Conservation (phyloP, 2,888 invertebrate genomes). For the Ptilodon capucinus region DNA sequence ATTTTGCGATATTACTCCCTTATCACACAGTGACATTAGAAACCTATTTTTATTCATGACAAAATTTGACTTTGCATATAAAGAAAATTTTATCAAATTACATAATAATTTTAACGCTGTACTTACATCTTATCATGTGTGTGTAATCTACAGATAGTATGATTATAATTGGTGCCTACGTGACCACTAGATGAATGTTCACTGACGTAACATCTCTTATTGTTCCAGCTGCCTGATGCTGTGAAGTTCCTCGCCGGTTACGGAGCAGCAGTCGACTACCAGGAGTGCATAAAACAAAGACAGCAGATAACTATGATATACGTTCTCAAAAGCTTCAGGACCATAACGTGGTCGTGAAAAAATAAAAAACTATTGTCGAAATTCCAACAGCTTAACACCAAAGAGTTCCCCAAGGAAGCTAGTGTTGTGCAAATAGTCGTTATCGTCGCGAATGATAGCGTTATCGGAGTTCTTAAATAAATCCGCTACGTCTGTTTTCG, state of each 20-base stretch:
- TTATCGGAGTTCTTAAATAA: slow-evolving; percentile 44
- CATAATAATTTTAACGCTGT: slow-evolving; percentile 14
- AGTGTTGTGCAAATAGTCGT: slow-evolving; percentile 48
- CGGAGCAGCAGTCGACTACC: slow-evolving; percentile 72
- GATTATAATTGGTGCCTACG: slow-evolving; percentile 38
- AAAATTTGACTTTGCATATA: slow-evolving; percentile 6
- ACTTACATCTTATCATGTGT: slow-evolving; percentile 13
- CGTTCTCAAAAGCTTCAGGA: slow-evolving; percentile 53
- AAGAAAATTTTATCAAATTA: slow-evolving; percentile 11
- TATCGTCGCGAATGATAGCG: slow-evolving; percentile 37
- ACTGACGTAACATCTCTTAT: slow-evolving; percentile 50
- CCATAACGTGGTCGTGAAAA: slow-evolving; percentile 41
- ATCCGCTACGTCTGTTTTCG: slow-evolving; percentile 55
- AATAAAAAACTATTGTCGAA: slow-evolving; percentile 27
- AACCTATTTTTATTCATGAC: neutral
- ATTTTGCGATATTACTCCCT: neutral
- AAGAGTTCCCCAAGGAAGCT: slow-evolving; percentile 48
- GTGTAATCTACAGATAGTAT: slow-evolving; percentile 17
- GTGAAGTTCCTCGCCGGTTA: slow-evolving; percentile 69
- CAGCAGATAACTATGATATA: slow-evolving; percentile 34
- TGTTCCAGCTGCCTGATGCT: slow-evolving; percentile 74
- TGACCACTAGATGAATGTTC: slow-evolving; percentile 33
- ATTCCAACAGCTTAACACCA: slow-evolving; percentile 30
- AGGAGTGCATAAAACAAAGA: slow-evolving; percentile 33
- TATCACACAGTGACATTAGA: neutral